Conservation (phyloP, 2,113 vertebrate species). For the Dicentrarchus labrax region DNA sequence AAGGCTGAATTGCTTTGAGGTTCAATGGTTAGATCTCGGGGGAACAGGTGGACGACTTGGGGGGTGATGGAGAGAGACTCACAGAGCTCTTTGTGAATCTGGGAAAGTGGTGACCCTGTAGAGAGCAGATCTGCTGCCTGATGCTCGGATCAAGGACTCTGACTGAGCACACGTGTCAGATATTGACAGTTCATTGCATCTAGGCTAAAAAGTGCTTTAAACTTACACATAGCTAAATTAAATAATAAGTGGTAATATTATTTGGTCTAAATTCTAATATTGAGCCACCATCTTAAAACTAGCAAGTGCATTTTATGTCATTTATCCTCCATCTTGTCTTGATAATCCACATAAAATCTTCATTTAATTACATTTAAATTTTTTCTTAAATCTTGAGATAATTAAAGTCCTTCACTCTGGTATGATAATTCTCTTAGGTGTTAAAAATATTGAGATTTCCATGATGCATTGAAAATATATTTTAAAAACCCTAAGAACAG, state of each 20-base stretch:
- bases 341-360: too few species aligned
- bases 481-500: not conserved
- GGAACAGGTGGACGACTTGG: constrained; percentile 68
- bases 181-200: constrained; percentile 14
- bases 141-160: constrained; percentile 54
- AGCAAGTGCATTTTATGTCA: too few species aligned
- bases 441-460: not conserved
- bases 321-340: too few species aligned
- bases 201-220: too few species aligned
- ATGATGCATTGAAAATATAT: not conserved
- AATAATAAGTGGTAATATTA: too few species aligned
- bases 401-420: not conserved
- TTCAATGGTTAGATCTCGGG: constrained; percentile 64
- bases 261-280: too few species aligned
- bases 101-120: constrained; percentile 78
- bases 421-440: not conserved
- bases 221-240: too few species aligned
- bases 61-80: constrained; percentile 41
- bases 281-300: too few species aligned
- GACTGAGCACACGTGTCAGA: constrained; percentile 15
- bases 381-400: too few species aligned
- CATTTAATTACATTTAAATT: too few species aligned
- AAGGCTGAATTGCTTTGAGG: constrained; percentile 1
- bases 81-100: constrained; percentile 65
- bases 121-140: constrained; percentile 47